Evolutionary conservation across 2,113 vertebrate genomes (phyloP).

Genomic region (Clinocottus analis): DNA sequence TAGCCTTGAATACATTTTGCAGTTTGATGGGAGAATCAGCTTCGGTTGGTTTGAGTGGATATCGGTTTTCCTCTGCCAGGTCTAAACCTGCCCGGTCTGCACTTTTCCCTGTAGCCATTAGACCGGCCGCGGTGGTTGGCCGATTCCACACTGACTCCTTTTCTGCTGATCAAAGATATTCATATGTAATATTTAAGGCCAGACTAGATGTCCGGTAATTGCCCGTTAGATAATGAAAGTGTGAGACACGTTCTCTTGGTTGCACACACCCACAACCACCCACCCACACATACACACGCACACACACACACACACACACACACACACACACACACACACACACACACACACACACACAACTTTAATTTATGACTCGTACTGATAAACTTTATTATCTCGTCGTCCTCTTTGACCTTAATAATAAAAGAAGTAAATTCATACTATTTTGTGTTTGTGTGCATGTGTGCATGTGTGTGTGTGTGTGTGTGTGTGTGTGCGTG

Average conservation of each 20-base stretch:
- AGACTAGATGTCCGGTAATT: neutral
- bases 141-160: neutral
- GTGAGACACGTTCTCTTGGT: neutral
- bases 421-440: conserved; percentile 10
- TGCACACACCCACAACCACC: neutral
- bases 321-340: no score
- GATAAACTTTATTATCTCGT: no score
- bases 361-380: neutral
- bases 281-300: neutral
- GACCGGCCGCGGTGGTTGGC: neutral
- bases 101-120: no score
- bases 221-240: conserved; percentile 1
- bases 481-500: conserved; percentile 4
- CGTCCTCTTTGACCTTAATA: no score
- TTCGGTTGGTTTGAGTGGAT: neutral
- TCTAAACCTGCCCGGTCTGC: no score
- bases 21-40: neutral
- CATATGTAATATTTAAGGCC: neutral
- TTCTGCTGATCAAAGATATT: conserved; percentile 10
- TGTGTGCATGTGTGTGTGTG: conserved; percentile 2
- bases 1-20: no score
- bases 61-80: no score
- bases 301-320: neutral
- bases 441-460: no score
- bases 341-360: no score